Evolutionary conservation across 2,113 vertebrate genomes (phyloP).

Genomic region (Ctenodactylus gundi): DNA sequence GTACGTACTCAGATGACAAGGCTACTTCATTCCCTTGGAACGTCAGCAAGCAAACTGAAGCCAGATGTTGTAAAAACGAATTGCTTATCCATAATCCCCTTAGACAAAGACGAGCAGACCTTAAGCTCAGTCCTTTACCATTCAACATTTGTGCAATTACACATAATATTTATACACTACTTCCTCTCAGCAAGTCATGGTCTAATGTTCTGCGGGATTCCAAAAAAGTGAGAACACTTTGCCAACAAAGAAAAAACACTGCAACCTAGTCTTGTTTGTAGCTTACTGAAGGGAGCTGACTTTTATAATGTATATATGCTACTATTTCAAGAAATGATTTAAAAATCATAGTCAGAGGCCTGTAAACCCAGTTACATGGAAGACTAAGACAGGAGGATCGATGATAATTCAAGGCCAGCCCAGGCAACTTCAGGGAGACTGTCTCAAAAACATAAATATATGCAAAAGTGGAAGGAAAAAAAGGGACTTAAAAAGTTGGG

Average conservation of each 20-base stretch:
- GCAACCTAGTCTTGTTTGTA: neutral
- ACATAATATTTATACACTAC: neutral
- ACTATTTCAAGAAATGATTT: neutral
- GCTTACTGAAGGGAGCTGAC: neutral
- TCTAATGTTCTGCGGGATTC: neutral
- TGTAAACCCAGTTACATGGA: neutral
- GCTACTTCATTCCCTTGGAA: neutral
- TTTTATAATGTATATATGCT: neutral
- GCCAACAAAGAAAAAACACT: neutral
- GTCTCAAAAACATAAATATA: neutral
- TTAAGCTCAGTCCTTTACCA: neutral
- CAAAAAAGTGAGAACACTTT: neutral
- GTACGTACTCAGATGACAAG: neutral
- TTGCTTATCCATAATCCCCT: neutral
- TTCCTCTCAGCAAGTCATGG: neutral
- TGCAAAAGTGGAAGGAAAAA: no score
- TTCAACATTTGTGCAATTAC: neutral
- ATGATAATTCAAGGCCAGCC: neutral
- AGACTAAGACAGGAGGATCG: neutral
- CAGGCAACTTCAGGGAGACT: neutral
- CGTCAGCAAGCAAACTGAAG: neutral
- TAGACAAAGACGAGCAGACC: conserved; percentile 8
- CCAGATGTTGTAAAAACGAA: neutral
- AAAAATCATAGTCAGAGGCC: neutral
- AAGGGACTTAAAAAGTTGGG: no score